A percentile compares a stretch with the other conserved stretches of the same genome.
Evolutionary conservation across 2,797 vertebrate genomes (phyloP).

Genomic region (Carduelis carduelis): DNA sequence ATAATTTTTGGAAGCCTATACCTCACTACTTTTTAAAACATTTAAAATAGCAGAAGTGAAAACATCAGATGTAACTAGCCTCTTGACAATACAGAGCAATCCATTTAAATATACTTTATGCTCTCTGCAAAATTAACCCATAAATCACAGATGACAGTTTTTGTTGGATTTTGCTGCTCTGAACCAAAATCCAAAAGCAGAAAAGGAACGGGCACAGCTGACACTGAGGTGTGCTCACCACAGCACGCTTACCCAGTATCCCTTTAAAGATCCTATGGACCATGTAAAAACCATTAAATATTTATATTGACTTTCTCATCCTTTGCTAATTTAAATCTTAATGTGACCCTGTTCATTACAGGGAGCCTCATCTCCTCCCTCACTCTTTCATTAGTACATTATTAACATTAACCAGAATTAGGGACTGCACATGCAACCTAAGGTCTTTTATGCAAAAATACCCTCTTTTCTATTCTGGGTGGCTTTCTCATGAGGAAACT

Average conservation of each 20-base stretch:
- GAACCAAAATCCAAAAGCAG: not conserved
- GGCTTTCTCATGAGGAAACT: not conserved
- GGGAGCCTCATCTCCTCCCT: not conserved
- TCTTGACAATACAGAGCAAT: not conserved
- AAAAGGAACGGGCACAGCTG: not conserved
- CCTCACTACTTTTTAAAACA: not conserved
- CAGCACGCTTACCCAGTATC: not conserved
- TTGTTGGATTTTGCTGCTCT: not conserved
- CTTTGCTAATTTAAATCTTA: constrained; percentile 25
- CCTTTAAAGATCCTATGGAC: not conserved
- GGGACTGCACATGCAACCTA: not conserved
- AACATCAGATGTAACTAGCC: not conserved
- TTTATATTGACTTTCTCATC: not conserved
- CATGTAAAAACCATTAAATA: not conserved
- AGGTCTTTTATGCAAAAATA: constrained; percentile 1
- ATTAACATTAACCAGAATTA: constrained; percentile 23
- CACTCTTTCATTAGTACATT: not conserved
- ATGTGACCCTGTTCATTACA: not conserved
- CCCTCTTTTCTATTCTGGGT: not conserved
- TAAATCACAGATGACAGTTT: not conserved
- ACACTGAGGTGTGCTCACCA: not conserved
- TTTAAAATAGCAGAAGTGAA: not conserved
- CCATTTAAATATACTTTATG: not conserved
- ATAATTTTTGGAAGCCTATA: not conserved
- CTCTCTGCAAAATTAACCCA: not conserved